These are phyloP conservation scores for Ashinkailepas kermadecensis DNA, from an alignment of 2,888 invertebrate genomes.

Conservation along the genomic window DNA sequence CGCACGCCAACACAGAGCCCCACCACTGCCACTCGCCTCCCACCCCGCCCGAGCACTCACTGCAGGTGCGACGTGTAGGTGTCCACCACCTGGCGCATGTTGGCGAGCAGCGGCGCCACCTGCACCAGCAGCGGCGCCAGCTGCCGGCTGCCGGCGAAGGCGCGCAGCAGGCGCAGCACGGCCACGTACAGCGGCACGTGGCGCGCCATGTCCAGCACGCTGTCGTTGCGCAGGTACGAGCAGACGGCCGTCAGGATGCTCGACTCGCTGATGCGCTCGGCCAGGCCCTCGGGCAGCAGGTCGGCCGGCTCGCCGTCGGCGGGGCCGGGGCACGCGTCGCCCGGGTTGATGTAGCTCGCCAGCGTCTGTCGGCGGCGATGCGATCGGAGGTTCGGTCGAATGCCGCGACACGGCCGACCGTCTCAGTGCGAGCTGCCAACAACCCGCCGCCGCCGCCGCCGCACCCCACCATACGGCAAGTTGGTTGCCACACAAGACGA, in stretches of 20 bases:
- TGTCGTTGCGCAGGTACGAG: constrained; percentile 87
- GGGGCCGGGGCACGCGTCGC: neutral
- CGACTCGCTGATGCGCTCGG: constrained; percentile 68
- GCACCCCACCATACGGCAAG: too few species aligned
- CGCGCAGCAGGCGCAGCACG: constrained; percentile 70
- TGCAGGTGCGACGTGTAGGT: constrained; percentile 10
- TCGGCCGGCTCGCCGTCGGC: constrained; percentile 18
- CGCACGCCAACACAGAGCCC: too few species aligned
- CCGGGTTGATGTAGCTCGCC: constrained; percentile 27
- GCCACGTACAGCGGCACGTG: constrained; percentile 88
- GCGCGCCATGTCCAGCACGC: constrained; percentile 93
- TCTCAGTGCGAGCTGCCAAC: too few species aligned
- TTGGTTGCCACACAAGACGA: too few species aligned
- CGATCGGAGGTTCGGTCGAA: neutral
- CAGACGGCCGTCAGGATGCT: constrained; percentile 79
- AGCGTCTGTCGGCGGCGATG: neutral
- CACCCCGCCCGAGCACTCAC: neutral
- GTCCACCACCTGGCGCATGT: constrained; percentile 18
- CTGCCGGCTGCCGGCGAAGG: constrained; percentile 57
- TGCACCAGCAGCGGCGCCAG: constrained; percentile 52
- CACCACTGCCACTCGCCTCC: too few species aligned
- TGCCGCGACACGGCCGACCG: too few species aligned
- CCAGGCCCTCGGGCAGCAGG: constrained; percentile 61
- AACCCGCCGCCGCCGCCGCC: too few species aligned
- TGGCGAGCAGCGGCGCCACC: constrained; percentile 27